Percentiles rank a stretch among this genome's conserved stretches.
Evolutionary conservation across 2,113 vertebrate genomes (phyloP).

Genomic region (Passer domesticus): DNA sequence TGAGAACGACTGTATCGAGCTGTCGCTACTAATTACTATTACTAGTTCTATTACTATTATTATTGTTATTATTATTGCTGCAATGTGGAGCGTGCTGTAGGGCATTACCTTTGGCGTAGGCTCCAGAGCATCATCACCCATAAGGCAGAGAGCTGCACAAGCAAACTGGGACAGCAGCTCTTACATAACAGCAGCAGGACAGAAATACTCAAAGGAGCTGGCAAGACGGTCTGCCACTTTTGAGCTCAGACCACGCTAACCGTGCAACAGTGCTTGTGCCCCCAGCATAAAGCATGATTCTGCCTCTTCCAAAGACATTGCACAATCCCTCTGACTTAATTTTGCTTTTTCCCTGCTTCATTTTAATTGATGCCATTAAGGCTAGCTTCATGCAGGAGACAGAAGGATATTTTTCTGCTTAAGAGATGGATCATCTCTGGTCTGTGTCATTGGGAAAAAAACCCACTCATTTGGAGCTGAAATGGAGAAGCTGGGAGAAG

Average conservation of each 20-base stretch:
- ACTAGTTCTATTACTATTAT: background rate
- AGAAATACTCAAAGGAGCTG: background rate
- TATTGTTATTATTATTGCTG: background rate
- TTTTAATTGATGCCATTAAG: background rate
- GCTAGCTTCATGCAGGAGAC: background rate
- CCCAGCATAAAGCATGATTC: background rate
- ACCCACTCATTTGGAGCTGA: background rate
- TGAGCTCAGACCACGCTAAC: background rate
- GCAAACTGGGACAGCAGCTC: conserved; percentile 30
- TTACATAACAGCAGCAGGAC: conserved; percentile 38
- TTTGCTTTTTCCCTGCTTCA: background rate
- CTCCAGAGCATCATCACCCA: background rate
- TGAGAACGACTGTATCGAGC: background rate
- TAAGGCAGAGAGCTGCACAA: background rate
- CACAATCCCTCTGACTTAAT: background rate
- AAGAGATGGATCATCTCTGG: background rate
- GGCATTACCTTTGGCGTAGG: conserved; percentile 24
- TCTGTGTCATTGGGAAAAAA: background rate
- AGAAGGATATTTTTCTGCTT: background rate
- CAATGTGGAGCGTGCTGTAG: background rate
- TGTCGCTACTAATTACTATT: background rate
- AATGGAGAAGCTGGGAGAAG: background rate
- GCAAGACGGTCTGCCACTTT: background rate
- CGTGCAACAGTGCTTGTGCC: background rate
- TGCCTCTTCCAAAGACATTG: background rate